Conservation (phyloP, 2,113 vertebrate species). For the Mugil cephalus region DNA sequence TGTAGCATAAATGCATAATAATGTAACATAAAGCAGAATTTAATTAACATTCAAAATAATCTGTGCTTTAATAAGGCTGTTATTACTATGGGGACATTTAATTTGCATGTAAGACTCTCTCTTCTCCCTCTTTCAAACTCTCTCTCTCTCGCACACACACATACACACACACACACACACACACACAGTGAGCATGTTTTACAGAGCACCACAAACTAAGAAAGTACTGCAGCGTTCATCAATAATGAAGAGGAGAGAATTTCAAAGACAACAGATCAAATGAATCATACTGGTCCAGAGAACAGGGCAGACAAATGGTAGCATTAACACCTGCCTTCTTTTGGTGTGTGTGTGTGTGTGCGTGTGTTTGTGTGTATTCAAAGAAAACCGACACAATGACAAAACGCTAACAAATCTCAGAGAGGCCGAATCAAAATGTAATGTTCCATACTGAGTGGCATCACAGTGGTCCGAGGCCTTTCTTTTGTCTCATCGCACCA, state of each 20-base stretch:
- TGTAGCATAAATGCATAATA: conserved; percentile 73
- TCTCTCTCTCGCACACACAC: conserved; percentile 9
- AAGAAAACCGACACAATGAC: conserved; percentile 27
- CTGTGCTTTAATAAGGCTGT: conserved; percentile 71
- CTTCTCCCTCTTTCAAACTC: not conserved
- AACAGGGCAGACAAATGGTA: conserved; percentile 56
- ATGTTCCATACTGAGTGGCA: not conserved
- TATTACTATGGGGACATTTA: conserved; percentile 69
- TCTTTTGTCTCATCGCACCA: no score
- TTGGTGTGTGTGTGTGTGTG: no score
- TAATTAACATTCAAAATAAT: conserved; percentile 78
- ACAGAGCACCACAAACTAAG: conserved; percentile 34
- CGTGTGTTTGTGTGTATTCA: conserved; percentile 10
- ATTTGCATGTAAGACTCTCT: conserved; percentile 65
- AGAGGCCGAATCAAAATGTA: not conserved
- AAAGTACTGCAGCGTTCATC: conserved; percentile 67
- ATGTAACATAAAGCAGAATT: conserved; percentile 69
- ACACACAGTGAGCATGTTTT: conserved; percentile 15
- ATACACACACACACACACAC: conserved; percentile 32
- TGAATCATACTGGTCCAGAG: conserved; percentile 51
- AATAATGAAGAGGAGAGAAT: conserved; percentile 71
- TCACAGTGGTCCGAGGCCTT: no score
- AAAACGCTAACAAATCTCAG: conserved; percentile 24
- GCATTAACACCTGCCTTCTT: conserved; percentile 46
- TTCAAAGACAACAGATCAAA: conserved; percentile 58